Evolutionary conservation across 2,888 invertebrate genomes (phyloP).

Genomic region (Bimastos eiseni): DNA sequence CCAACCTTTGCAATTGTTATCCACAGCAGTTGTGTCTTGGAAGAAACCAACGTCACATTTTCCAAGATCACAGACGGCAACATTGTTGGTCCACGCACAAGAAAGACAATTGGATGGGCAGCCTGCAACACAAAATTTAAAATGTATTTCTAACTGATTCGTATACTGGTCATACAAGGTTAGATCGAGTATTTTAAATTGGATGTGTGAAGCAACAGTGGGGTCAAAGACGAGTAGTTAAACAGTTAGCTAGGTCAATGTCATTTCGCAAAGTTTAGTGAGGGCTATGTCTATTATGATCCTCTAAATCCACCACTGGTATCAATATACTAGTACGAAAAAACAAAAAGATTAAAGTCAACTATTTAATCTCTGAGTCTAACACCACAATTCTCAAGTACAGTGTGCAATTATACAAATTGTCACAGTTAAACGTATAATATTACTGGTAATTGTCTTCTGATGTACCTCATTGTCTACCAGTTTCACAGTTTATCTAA

Average conservation of each 20-base stretch:
- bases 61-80: slow-evolving; percentile 16
- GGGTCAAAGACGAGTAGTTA: no score
- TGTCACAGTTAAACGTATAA: no score
- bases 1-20: neutral
- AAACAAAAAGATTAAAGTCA: neutral
- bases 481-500: neutral
- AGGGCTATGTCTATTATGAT: neutral
- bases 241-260: no score
- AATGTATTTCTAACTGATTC: neutral
- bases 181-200: neutral
- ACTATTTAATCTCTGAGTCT: neutral
- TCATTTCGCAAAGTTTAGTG: neutral
- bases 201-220: neutral
- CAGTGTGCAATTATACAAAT: neutral
- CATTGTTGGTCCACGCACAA: neutral
- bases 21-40: slow-evolving; percentile 18
- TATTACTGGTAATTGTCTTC: no score
- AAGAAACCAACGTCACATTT: slow-evolving; percentile 19
- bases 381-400: neutral
- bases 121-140: neutral
- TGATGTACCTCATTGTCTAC: no score
- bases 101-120: slow-evolving; percentile 5
- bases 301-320: neutral
- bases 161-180: neutral
- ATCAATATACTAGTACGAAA: neutral